Percentiles rank a stretch among this genome's conserved stretches.
These are phyloP conservation scores for Phrynosoma platyrhinos DNA, from an alignment of 2,113 vertebrate genomes.

Conservation along the genomic window DNA sequence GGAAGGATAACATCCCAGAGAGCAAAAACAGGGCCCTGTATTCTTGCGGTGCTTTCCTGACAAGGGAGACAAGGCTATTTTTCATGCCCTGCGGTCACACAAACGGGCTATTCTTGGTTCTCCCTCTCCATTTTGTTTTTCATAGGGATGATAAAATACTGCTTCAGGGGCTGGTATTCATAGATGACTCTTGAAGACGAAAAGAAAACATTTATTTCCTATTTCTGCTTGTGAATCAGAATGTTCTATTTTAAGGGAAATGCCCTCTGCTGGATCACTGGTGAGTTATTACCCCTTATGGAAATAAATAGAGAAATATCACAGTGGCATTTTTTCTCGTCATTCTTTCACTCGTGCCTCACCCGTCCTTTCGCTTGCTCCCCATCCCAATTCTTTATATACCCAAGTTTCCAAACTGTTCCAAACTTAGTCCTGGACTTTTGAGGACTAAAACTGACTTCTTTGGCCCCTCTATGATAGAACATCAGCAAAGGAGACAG, in stretches of 20 bases:
- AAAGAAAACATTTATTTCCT: slow-evolving; percentile 88
- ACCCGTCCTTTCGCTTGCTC: slow-evolving; percentile 67
- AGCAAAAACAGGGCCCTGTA: slow-evolving; percentile 23
- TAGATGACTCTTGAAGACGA: slow-evolving; percentile 76
- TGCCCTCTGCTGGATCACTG: slow-evolving; percentile 77
- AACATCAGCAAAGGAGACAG: neutral
- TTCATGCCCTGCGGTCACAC: slow-evolving; percentile 55
- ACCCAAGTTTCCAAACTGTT: slow-evolving; percentile 74
- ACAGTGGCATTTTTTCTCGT: slow-evolving; percentile 81
- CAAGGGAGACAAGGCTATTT: slow-evolving; percentile 8
- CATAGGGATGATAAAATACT: slow-evolving; percentile 66
- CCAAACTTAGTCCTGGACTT: slow-evolving; percentile 76
- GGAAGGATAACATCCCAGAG: slow-evolving; percentile 23
- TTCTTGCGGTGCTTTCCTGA: slow-evolving; percentile 32
- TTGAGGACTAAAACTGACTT: slow-evolving; percentile 67
- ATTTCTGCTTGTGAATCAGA: slow-evolving; percentile 86
- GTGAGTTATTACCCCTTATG: slow-evolving; percentile 87
- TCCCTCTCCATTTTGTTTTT: neutral
- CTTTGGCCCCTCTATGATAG: slow-evolving; percentile 45
- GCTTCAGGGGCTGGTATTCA: slow-evolving; percentile 77
- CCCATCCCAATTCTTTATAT: slow-evolving; percentile 78
- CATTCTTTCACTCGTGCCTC: slow-evolving; percentile 63
- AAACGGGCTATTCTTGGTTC: slow-evolving; percentile 30
- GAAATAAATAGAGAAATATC: slow-evolving; percentile 77
- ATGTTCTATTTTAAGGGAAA: slow-evolving; percentile 84